Evolutionary conservation across 2,797 vertebrate genomes (phyloP).

Genomic region (Microctenopoma stevenorrisi): DNA sequence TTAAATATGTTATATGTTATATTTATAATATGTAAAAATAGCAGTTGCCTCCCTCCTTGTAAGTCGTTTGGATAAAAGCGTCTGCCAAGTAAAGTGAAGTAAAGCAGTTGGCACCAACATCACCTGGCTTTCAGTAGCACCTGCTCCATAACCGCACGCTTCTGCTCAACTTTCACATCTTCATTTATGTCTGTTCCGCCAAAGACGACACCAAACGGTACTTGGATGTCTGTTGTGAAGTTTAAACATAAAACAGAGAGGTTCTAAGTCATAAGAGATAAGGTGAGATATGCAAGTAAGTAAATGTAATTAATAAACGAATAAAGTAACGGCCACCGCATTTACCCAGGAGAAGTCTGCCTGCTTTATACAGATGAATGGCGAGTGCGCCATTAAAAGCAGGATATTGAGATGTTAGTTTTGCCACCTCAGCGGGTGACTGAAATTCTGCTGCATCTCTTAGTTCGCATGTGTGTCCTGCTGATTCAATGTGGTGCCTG

Average conservation of each 20-base stretch:
- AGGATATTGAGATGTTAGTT: constrained; percentile 74
- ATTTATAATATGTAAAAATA: neutral
- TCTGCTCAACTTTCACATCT: constrained; percentile 89
- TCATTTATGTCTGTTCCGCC: constrained; percentile 98
- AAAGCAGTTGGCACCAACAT: constrained; percentile 37
- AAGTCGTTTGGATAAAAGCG: too few species aligned
- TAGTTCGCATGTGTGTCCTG: constrained; percentile 90
- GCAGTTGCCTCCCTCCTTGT: neutral
- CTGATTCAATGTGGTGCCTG: constrained; percentile 89
- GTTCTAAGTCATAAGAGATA: constrained; percentile 16
- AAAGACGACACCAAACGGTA: constrained; percentile 93
- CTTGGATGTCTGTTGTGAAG: constrained; percentile 80
- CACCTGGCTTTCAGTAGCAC: constrained; percentile 93
- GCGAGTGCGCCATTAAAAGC: constrained; percentile 87
- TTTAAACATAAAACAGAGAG: constrained; percentile 52
- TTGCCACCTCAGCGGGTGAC: constrained; percentile 80
- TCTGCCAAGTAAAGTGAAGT: too few species aligned
- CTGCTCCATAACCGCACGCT: constrained; percentile 87
- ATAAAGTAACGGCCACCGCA: constrained; percentile 1
- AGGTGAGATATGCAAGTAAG: neutral
- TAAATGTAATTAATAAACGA: neutral
- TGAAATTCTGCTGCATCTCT: constrained; percentile 84
- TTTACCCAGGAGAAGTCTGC: constrained; percentile 90
- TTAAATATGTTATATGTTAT: too few species aligned
- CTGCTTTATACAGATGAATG: constrained; percentile 92